Conservation (phyloP, 2,113 vertebrate genomes). For the Petaurus breviceps region DNA sequence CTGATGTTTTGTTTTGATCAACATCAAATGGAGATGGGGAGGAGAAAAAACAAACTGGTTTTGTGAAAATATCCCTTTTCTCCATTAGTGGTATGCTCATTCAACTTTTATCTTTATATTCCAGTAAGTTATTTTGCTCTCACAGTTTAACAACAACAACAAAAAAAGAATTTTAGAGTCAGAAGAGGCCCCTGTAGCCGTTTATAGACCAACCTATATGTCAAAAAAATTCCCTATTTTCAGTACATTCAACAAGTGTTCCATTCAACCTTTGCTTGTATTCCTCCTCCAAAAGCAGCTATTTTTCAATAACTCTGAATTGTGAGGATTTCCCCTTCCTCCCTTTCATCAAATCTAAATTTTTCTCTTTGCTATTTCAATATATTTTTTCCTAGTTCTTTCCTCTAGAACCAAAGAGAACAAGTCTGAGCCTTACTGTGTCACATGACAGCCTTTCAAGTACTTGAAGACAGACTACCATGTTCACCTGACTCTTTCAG, state of each 20-base stretch:
- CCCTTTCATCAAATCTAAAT: not conserved
- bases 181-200: not conserved
- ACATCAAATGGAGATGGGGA: too few species aligned
- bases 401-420: not conserved
- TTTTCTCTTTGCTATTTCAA: not conserved
- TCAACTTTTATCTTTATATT: too few species aligned
- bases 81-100: too few species aligned
- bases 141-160: too few species aligned
- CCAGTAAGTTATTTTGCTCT: too few species aligned
- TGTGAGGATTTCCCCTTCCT: not conserved
- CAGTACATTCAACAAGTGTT: not conserved
- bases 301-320: not conserved
- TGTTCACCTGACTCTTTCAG: not conserved
- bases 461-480: not conserved
- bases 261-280: not conserved
- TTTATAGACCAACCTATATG: not conserved
- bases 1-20: too few species aligned
- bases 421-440: not conserved
- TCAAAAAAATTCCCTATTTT: not conserved
- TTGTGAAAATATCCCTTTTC: too few species aligned
- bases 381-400: not conserved
- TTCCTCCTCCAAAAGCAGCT: not conserved
- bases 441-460: not conserved
- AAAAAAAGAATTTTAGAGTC: too few species aligned
- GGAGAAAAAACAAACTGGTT: too few species aligned